Conservation (phyloP, 2,888 invertebrate genomes). For the Dexiosoma caninum region DNA sequence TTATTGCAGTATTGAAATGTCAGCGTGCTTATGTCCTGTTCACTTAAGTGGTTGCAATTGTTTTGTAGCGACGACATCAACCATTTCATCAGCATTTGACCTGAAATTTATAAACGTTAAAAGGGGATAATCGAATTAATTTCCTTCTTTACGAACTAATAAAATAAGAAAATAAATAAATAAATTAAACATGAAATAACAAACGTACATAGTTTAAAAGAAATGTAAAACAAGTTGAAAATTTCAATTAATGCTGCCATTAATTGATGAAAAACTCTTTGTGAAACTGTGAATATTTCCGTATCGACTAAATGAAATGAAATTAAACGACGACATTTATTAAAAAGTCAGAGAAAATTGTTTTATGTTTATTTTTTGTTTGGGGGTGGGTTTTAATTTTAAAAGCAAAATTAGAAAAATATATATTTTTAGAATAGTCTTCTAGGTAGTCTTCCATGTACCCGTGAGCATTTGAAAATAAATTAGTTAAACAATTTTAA, state of each 20-base stretch:
- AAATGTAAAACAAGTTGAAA: slow-evolving; percentile 51
- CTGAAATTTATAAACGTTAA: slow-evolving; percentile 78
- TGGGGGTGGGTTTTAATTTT: neutral
- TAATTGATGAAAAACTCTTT: slow-evolving; percentile 33
- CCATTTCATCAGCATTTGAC: slow-evolving; percentile 95
- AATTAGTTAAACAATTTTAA: neutral
- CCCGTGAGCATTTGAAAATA: neutral
- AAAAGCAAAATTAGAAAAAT: neutral
- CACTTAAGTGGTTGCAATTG: slow-evolving; percentile 75
- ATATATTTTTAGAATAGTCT: slow-evolving; percentile 45
- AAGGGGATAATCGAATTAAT: neutral
- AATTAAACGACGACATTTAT: neutral
- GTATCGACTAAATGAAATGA: slow-evolving; percentile 3
- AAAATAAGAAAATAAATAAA: neutral
- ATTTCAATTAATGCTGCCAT: slow-evolving; percentile 53
- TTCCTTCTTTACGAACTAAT: neutral
- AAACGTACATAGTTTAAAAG: slow-evolving; percentile 55
- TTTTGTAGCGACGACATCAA: slow-evolving; percentile 85
- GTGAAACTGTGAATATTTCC: slow-evolving; percentile 11
- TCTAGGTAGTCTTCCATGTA: neutral
- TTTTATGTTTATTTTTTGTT: slow-evolving; percentile 11
- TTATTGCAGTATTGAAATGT: slow-evolving; percentile 92
- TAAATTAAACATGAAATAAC: no score
- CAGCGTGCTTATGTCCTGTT: slow-evolving; percentile 86
- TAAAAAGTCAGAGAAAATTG: slow-evolving; percentile 15